phyloP scores from a whole-genome alignment of 2,113 vertebrate genomes.

The Brevimyrus niger region DNA sequence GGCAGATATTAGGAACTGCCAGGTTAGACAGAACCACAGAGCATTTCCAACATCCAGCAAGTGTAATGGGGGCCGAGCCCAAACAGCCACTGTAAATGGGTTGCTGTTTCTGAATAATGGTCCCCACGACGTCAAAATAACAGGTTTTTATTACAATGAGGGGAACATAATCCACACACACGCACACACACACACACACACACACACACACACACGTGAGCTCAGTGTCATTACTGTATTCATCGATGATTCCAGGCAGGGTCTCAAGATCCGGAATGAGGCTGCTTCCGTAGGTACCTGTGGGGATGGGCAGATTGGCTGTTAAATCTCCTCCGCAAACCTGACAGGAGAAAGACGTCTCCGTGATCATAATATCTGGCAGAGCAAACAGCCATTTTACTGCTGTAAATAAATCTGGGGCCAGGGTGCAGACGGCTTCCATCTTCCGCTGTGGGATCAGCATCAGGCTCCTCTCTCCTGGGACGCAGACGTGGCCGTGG shows the following conservation, averaged over 20 bases:
- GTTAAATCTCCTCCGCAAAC: neutral
- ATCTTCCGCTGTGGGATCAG: neutral
- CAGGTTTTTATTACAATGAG: too few relatives aligned
- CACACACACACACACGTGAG: neutral
- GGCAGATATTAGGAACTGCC: constrained; percentile 70
- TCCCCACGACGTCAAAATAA: too few relatives aligned
- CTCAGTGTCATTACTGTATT: neutral
- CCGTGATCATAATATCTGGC: neutral
- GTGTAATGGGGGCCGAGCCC: neutral
- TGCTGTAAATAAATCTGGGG: neutral
- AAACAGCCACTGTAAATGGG: neutral
- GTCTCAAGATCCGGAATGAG: neutral
- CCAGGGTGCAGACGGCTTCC: neutral
- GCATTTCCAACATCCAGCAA: neutral
- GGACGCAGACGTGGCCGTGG: neutral
- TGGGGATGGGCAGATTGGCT: neutral
- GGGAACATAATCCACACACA: neutral
- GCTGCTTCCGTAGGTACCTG: neutral
- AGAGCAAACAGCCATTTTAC: neutral
- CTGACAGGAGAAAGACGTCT: neutral
- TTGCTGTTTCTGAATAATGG: neutral
- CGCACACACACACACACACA: neutral
- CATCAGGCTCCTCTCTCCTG: neutral
- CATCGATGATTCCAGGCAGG: neutral
- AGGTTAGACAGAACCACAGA: constrained; percentile 31